Evolutionary conservation across 2,888 invertebrate species (phyloP).

Genomic region (Brenthis ino): DNA sequence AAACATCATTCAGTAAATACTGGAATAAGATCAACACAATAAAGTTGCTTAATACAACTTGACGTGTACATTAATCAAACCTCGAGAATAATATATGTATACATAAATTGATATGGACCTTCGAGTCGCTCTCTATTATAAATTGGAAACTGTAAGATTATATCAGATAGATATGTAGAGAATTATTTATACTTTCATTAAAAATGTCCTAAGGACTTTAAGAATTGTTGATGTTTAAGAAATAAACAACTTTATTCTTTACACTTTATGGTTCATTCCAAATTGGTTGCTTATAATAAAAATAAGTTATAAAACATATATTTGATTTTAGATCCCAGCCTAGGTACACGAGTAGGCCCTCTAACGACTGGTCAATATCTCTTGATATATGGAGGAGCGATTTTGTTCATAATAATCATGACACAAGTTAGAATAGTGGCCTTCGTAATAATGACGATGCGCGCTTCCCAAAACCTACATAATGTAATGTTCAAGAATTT

Average conservation of each 20-base stretch:
- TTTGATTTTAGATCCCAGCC: conserved; percentile 55
- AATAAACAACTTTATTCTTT: too few species aligned
- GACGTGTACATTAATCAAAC: background rate
- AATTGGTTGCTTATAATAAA: too few species aligned
- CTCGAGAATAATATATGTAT: background rate
- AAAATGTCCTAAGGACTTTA: too few species aligned
- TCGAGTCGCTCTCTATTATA: too few species aligned
- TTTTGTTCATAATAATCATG: conserved; percentile 69
- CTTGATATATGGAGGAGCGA: conserved; percentile 59
- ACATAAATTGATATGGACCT: background rate
- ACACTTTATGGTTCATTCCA: too few species aligned
- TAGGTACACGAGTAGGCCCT: conserved; percentile 57
- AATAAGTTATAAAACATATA: too few species aligned
- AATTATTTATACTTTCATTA: too few species aligned
- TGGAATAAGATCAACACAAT: too few species aligned
- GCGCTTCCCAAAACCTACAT: conserved; percentile 87
- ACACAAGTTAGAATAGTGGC: conserved; percentile 79
- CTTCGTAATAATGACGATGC: conserved; percentile 84
- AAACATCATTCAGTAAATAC: too few species aligned
- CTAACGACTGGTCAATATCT: conserved; percentile 65
- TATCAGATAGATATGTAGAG: too few species aligned
- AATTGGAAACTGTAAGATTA: too few species aligned
- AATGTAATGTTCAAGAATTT: conserved; percentile 88
- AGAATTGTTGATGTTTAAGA: too few species aligned
- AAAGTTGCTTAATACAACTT: background rate